Conservation (phyloP, 92 coral and sea anemone species). For the Parazoanthus atlanticus region DNA sequence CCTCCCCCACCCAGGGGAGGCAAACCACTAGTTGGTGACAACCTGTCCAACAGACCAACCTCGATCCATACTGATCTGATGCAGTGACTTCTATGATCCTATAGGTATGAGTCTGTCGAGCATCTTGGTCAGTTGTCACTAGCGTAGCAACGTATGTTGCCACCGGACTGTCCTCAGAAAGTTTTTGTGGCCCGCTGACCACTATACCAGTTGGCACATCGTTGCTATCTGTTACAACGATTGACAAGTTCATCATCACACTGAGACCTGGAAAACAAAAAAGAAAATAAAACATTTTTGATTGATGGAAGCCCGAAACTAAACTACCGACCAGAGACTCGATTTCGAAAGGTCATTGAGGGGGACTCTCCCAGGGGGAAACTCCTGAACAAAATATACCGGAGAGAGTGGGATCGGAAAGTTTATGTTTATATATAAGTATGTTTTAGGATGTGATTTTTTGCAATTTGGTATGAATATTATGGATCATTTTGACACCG, state of each 20-base stretch:
- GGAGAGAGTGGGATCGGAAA: background rate
- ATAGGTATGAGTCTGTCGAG: slow-evolving; percentile 72
- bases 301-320: background rate
- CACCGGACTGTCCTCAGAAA: slow-evolving; percentile 63
- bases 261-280: slow-evolving; percentile 67
- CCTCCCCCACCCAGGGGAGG: too few relatives aligned
- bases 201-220: slow-evolving; percentile 81
- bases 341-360: too few relatives aligned
- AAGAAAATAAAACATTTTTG: background rate
- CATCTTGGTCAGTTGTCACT: slow-evolving; percentile 87
- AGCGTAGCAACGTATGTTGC: slow-evolving; percentile 79
- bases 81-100: slow-evolving; percentile 66
- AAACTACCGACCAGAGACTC: too few relatives aligned
- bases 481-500: background rate
- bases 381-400: too few relatives aligned
- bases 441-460: background rate
- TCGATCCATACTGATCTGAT: slow-evolving; percentile 35
- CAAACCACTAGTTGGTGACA: background rate
- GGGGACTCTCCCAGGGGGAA: too few relatives aligned
- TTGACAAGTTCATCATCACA: slow-evolving; percentile 63
- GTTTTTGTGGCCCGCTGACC: slow-evolving; percentile 72
- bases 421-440: background rate
- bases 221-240: slow-evolving; percentile 80
- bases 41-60: slow-evolving; percentile 38
- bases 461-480: too few relatives aligned